A percentile compares a stretch with the other conserved stretches of the same genome.
Evolutionary conservation across 2,888 invertebrate genomes (phyloP).

Genomic region (Carpatolechia fugitivella): DNA sequence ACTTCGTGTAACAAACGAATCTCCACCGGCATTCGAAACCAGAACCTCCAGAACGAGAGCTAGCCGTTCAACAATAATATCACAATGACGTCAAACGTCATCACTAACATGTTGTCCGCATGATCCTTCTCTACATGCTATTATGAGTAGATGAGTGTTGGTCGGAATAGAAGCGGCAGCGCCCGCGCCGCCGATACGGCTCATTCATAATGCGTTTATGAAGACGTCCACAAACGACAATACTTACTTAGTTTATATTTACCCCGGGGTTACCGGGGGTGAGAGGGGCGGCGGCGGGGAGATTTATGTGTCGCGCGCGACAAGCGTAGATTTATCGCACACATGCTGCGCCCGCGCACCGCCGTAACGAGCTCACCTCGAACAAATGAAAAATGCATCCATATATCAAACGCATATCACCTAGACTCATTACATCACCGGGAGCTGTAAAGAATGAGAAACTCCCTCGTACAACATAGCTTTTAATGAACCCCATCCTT

Average conservation of each 20-base stretch:
- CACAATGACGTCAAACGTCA: too few relatives aligned
- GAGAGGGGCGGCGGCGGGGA: slow-evolving; percentile 13
- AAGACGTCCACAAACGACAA: slow-evolving; percentile 28
- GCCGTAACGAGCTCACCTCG: slow-evolving; percentile 12
- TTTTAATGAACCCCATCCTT: slow-evolving; percentile 7
- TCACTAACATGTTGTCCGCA: too few relatives aligned
- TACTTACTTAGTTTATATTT: slow-evolving; percentile 29
- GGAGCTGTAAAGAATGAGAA: slow-evolving; percentile 3
- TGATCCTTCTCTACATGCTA: too few relatives aligned
- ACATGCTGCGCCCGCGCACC: slow-evolving; percentile 30
- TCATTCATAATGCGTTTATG: slow-evolving; percentile 37
- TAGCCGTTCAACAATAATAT: too few relatives aligned
- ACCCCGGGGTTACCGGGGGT: slow-evolving; percentile 12
- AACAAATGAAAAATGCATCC: slow-evolving; percentile 11
- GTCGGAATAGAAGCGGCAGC: background rate
- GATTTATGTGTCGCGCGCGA: slow-evolving; percentile 36
- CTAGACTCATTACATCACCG: slow-evolving; percentile 5
- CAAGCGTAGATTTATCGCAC: slow-evolving; percentile 40
- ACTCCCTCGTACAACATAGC: background rate
- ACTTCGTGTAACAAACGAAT: too few relatives aligned
- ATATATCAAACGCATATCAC: slow-evolving; percentile 10
- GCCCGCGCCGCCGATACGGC: slow-evolving; percentile 13
- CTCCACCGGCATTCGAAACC: too few relatives aligned
- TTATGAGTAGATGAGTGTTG: background rate
- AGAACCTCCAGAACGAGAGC: too few relatives aligned